These are phyloP conservation scores for Porites lutea DNA, from an alignment of 64 coral and sea anemone genomes.

Conservation along the genomic window DNA sequence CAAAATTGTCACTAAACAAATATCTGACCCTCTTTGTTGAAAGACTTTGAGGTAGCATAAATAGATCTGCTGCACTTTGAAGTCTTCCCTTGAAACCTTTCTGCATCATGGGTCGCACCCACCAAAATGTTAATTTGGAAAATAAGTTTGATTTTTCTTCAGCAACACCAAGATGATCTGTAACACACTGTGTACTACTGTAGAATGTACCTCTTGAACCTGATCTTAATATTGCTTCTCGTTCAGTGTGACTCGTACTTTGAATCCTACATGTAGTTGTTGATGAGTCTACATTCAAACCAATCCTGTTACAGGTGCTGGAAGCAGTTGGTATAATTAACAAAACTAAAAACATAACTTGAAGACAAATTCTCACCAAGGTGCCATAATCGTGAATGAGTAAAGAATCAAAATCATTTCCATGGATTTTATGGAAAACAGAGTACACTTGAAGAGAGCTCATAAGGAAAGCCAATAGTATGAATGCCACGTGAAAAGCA, in stretches of 20 bases:
- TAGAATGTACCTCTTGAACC: constrained; percentile 77
- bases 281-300: neutral
- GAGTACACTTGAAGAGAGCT: constrained; percentile 71
- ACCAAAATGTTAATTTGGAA: constrained; percentile 91
- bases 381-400: constrained; percentile 72
- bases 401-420: neutral
- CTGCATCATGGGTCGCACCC: constrained; percentile 83
- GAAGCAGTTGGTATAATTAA: constrained; percentile 18
- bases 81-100: constrained; percentile 84
- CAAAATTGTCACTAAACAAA: neutral
- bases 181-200: constrained; percentile 68
- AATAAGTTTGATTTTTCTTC: constrained; percentile 76
- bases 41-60: constrained; percentile 77
- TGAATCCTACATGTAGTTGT: constrained; percentile 73
- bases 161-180: constrained; percentile 79
- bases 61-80: constrained; percentile 77
- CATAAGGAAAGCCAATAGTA: constrained; percentile 38
- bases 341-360: constrained; percentile 61
- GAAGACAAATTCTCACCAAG: constrained; percentile 54
- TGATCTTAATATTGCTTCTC: constrained; percentile 58
- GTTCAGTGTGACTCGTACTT: constrained; percentile 18
- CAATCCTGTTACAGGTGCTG: neutral
- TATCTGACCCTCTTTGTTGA: constrained; percentile 37
- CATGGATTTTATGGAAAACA: constrained; percentile 15
- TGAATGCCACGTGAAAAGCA: constrained; percentile 25